These are phyloP conservation scores for Podarcis raffonei DNA, from an alignment of 2,113 vertebrate genomes.

Conservation along the genomic window DNA sequence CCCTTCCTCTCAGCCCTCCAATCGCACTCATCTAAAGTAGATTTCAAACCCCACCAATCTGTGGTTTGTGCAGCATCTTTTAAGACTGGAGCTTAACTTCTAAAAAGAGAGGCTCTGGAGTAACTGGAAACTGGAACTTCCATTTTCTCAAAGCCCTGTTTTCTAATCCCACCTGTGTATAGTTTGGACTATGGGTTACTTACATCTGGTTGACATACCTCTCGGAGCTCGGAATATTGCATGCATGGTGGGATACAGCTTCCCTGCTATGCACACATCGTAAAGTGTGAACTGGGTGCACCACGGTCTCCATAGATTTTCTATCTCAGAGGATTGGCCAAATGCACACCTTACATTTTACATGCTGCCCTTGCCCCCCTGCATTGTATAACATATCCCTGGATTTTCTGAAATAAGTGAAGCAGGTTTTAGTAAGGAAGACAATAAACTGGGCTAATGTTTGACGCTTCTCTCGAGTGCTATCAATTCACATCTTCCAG, in stretches of 20 bases:
- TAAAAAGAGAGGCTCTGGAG: background rate
- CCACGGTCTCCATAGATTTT: background rate
- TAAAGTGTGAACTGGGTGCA: background rate
- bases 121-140: background rate
- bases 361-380: no score
- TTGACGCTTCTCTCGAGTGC: background rate
- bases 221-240: background rate
- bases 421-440: background rate
- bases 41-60: background rate
- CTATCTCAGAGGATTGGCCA: background rate
- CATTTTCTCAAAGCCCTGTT: background rate
- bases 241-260: background rate
- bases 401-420: background rate
- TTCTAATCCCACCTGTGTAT: background rate
- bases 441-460: background rate
- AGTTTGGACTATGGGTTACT: background rate
- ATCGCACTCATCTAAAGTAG: background rate
- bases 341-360: background rate
- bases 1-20: background rate
- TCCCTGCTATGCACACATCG: background rate
- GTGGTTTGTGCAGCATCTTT: background rate
- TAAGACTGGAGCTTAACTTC: background rate
- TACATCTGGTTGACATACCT: background rate
- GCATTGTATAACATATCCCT: background rate
- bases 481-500: background rate